Evolutionary conservation across 30 jellyfish, hydroid and myxozoan genomes (phyloP), one percentile per base, ranked within the genome.

Genomic region (Hydractinia echinata): DNA sequence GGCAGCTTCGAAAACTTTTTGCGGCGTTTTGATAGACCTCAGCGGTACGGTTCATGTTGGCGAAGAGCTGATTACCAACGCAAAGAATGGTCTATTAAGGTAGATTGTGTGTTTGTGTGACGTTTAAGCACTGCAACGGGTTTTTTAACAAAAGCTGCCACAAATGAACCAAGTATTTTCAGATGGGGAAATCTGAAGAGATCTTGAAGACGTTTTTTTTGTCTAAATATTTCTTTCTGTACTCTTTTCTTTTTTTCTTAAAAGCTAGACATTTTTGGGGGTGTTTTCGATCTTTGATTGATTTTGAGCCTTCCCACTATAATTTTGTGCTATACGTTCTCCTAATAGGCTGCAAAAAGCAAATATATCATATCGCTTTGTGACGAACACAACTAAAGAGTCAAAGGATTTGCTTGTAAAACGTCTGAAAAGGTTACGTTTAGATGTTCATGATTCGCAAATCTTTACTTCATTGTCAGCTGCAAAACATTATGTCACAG

Each of bases 341-440:
- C 4, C 51, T 19, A 54, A 19, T 7, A 71, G 68, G 3, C 81
- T 71, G 15, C 55, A 51, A 9, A 51, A 71, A 19, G 81, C 81
- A 6, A 54, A 71, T 8, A 30, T 71, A n/a, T 66, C 81, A 48
- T 71, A n/a, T 66, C 55, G 10, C 11, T 71, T 81, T 54, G 54
- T 81, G 0, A 39, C 88, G 49, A 81, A 81, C 73, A 81, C 88
- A 20, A 62, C 88, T 13, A 81, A 81, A 61, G 88, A 81, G 67
- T 13, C 82, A 6, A 13, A 55, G 19, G 53, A 81, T n/a, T 15
- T 53, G 7, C 53, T 81, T 6, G 51, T 18, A 19, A 66, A 49
- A 44, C 79, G 88, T 49, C 85, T 81, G n/a, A 21, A 67, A 4
- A 66, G 53, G 13, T 16, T 66, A 19, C 72, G 85, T 48, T 30